Conservation (phyloP, 1,140 invertebrate genomes). For the Triops cancriformis region DNA sequence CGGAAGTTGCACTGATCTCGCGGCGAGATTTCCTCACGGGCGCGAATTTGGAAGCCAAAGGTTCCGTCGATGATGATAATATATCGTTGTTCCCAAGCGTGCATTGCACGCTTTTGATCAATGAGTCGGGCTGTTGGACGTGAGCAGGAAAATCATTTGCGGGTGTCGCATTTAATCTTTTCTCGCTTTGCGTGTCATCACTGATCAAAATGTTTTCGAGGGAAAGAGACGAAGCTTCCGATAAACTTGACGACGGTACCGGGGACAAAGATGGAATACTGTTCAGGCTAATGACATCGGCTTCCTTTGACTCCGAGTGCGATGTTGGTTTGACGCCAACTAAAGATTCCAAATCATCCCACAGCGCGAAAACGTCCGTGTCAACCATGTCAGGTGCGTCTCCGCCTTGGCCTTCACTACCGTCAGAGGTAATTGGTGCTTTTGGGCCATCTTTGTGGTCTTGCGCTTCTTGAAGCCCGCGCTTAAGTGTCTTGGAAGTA, state of each 20-base stretch:
- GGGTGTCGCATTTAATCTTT: not conserved
- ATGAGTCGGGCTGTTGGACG: not conserved
- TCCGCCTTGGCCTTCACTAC: not conserved
- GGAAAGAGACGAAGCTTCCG: not conserved
- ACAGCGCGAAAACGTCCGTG: not conserved
- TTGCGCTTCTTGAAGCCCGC: not conserved
- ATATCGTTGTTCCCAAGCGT: not conserved
- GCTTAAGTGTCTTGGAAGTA: not conserved
- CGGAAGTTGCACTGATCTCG: not conserved
- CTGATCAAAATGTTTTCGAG: not conserved
- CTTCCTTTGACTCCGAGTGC: not conserved
- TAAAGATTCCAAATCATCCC: not conserved
- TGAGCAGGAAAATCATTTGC: not conserved
- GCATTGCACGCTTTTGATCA: not conserved
- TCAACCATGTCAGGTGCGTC: not conserved
- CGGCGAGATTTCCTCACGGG: not conserved
- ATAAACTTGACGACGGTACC: not conserved
- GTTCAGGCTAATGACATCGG: not conserved
- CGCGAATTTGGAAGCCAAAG: not conserved
- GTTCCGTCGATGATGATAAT: not conserved
- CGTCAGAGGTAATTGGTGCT: not conserved
- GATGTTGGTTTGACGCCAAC: not conserved
- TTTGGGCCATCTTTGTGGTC: not conserved
- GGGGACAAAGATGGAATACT: not conserved
- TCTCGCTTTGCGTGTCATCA: not conserved